phyloP scores from a whole-genome alignment of 2,888 invertebrate genomes.

The Trissolcus brochymenae region DNA sequence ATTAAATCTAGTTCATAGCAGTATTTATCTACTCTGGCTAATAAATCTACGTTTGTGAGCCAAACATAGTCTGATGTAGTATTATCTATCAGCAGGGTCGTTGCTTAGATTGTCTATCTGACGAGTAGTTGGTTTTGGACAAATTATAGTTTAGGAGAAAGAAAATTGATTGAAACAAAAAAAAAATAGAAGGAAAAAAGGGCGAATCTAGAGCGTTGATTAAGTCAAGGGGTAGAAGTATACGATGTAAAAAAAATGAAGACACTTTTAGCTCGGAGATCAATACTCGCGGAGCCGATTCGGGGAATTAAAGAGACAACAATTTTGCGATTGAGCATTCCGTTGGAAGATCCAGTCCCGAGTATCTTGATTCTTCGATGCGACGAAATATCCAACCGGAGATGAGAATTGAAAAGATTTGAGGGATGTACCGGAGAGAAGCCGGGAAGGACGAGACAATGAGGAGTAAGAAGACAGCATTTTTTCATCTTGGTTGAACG shows the following conservation, averaged over 20 bases:
- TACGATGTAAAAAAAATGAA: background rate
- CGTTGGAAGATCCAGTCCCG: constrained; percentile 15
- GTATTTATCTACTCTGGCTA: constrained; percentile 59
- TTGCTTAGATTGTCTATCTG: constrained; percentile 21
- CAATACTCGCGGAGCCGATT: constrained; percentile 31
- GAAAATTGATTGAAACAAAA: too few species aligned
- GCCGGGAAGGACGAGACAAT: constrained; percentile 5
- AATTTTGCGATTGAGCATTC: constrained; percentile 22
- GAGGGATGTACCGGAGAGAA: background rate
- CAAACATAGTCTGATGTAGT: constrained; percentile 52
- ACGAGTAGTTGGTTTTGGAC: too few species aligned
- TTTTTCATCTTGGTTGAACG: constrained; percentile 31
- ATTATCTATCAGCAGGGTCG: constrained; percentile 36
- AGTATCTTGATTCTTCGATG: constrained; percentile 31
- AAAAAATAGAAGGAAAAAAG: too few species aligned
- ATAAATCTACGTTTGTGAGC: constrained; percentile 60
- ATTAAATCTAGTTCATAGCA: constrained; percentile 59
- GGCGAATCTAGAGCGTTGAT: too few species aligned
- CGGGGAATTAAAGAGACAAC: constrained; percentile 1
- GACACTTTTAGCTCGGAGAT: background rate
- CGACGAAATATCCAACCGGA: constrained; percentile 28
- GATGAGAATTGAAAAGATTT: constrained; percentile 22
- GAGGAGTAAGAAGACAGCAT: constrained; percentile 15
- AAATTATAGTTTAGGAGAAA: too few species aligned
- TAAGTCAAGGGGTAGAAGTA: background rate